Evolutionary conservation across 2,113 vertebrate genomes (phyloP).

Genomic region (Donacobius atricapilla): DNA sequence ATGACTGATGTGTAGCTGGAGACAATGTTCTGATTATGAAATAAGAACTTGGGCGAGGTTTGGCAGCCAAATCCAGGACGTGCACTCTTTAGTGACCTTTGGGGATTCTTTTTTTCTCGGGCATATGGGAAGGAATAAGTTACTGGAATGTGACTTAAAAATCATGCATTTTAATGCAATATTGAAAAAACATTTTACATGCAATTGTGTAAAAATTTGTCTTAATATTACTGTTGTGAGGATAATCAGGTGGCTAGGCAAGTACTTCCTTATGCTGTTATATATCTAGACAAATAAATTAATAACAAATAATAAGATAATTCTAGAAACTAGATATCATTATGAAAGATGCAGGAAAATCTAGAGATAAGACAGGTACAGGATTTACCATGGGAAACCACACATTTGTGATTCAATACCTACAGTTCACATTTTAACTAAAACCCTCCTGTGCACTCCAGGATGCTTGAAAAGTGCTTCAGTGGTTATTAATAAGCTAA

Average conservation of each 20-base stretch:
- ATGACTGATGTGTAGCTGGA: background rate
- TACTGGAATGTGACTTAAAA: background rate
- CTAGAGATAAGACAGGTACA: background rate
- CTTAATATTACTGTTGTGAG: background rate
- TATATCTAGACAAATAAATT: background rate
- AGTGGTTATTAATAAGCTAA: background rate
- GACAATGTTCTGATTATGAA: slow-evolving; percentile 43
- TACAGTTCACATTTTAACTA: background rate
- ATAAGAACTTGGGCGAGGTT: background rate
- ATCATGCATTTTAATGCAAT: background rate
- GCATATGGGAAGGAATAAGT: background rate
- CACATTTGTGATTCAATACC: background rate
- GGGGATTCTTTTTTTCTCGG: background rate
- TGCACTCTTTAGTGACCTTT: background rate
- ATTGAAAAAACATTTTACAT: background rate
- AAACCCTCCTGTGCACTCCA: background rate
- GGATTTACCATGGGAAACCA: background rate
- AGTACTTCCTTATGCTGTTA: background rate
- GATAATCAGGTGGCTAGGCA: background rate
- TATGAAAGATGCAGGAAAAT: background rate
- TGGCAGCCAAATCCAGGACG: background rate
- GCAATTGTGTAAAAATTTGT: background rate
- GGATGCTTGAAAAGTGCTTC: background rate
- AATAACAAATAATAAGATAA: background rate
- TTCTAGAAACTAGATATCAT: background rate